These are phyloP conservation scores for Carcharodon carcharias DNA, from an alignment of 2,797 vertebrate genomes.

Conservation along the genomic window DNA sequence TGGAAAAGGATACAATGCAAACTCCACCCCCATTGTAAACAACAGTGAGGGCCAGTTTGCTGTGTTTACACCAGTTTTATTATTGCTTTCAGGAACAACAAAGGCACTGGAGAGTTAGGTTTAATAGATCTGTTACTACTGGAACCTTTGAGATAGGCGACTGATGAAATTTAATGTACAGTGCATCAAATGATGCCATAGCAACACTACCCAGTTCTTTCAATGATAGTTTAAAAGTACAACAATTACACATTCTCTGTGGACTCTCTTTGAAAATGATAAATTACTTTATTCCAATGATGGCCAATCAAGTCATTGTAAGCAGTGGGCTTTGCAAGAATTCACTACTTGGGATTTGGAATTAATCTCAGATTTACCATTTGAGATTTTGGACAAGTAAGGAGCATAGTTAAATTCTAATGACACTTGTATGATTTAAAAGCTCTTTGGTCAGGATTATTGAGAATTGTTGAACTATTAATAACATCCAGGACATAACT, in stretches of 20 bases:
- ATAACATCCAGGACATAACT: not conserved
- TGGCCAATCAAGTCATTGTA: not conserved
- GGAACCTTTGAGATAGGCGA: not conserved
- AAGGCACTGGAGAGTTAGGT: not conserved
- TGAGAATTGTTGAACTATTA: not conserved
- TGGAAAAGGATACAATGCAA: not conserved
- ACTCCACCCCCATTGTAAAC: not conserved
- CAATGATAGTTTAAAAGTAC: not conserved
- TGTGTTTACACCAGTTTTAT: constrained; percentile 10
- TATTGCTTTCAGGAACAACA: not conserved
- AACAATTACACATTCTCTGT: not conserved
- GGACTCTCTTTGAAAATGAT: not conserved
- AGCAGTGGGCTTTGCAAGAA: not conserved
- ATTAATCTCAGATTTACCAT: not conserved
- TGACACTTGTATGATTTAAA: not conserved
- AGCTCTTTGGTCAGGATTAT: not conserved
- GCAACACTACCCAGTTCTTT: not conserved
- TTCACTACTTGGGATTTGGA: not conserved
- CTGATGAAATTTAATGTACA: not conserved
- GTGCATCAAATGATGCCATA: not conserved
- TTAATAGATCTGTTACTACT: not conserved
- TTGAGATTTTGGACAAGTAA: not conserved
- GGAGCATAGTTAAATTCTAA: not conserved
- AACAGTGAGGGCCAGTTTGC: not conserved
- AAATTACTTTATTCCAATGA: not conserved